phyloP scores from a whole-genome alignment of 2,888 invertebrate genomes.

The Apodemia hepburni region DNA sequence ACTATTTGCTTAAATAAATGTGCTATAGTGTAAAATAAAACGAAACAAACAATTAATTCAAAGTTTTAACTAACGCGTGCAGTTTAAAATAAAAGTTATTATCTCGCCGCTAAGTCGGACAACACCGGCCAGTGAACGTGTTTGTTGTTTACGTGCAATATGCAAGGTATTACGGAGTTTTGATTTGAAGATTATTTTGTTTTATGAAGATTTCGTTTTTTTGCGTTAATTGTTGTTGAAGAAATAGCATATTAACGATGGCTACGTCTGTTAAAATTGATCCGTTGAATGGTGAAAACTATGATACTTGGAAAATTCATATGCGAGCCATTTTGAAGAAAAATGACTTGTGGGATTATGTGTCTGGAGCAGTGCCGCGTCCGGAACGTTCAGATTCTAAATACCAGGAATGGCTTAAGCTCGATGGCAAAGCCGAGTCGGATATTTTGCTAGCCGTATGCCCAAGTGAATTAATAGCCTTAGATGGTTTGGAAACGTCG shows the following conservation, averaged over 20 bases:
- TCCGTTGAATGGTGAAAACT: slow-evolving; percentile 21
- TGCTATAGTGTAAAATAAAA: background rate
- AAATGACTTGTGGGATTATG: slow-evolving; percentile 32
- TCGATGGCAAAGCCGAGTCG: slow-evolving; percentile 17
- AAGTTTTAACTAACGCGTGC: background rate
- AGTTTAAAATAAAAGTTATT: too few relatives aligned
- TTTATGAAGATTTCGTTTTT: background rate
- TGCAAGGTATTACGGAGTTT: background rate
- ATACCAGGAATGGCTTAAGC: slow-evolving; percentile 8
- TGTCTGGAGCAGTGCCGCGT: slow-evolving; percentile 21
- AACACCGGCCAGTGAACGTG: background rate
- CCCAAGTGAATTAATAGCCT: slow-evolving; percentile 19
- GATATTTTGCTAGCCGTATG: slow-evolving; percentile 23
- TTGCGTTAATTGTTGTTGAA: background rate
- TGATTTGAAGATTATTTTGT: background rate
- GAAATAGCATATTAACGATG: background rate
- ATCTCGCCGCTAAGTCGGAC: background rate
- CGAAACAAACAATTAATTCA: background rate
- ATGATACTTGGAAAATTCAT: slow-evolving; percentile 32
- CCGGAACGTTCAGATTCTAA: slow-evolving; percentile 14
- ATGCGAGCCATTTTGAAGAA: slow-evolving; percentile 32
- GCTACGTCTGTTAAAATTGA: background rate
- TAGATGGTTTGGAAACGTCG: slow-evolving; percentile 25
- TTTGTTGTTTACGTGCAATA: background rate
- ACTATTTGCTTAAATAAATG: background rate